Evolutionary conservation across 2,113 vertebrate genomes (phyloP).

Genomic region (Casuarius casuarius): DNA sequence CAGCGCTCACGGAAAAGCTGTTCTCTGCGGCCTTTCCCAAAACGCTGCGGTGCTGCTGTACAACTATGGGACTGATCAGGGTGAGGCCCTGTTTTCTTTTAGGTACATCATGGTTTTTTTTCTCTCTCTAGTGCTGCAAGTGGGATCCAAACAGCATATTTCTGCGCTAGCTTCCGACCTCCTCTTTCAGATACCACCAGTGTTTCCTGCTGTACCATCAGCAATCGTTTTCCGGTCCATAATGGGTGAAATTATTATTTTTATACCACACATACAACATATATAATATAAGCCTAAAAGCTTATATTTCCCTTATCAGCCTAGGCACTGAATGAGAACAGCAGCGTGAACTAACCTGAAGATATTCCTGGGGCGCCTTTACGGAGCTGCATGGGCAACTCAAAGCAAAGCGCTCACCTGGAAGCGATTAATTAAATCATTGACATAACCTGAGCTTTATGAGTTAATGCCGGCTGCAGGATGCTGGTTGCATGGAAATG

Average conservation of each 20-base stretch:
- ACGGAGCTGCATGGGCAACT: not conserved
- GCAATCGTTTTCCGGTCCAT: not conserved
- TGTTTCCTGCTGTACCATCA: not conserved
- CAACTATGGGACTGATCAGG: fast-evolving
- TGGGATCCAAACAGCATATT: not conserved
- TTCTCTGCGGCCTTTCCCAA: not conserved
- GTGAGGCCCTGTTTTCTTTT: not conserved
- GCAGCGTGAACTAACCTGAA: not conserved
- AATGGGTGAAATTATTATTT: not conserved
- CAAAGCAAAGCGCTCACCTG: not conserved
- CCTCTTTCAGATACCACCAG: not conserved
- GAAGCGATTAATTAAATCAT: not conserved
- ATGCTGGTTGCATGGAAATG: fast-evolving
- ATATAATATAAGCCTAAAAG: not conserved
- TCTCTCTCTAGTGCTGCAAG: not conserved
- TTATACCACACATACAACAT: not conserved
- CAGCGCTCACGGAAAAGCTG: not conserved
- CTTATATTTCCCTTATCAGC: not conserved
- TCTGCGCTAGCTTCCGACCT: not conserved
- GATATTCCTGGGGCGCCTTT: not conserved
- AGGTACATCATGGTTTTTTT: not conserved
- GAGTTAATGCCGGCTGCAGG: not conserved
- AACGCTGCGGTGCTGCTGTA: fast-evolving
- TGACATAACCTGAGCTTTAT: not conserved
- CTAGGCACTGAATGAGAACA: not conserved